Evolutionary conservation across 2,888 invertebrate genomes (phyloP), one percentile per base, ranked within the genome.

Genomic region (Dichetophora obliterata): DNA sequence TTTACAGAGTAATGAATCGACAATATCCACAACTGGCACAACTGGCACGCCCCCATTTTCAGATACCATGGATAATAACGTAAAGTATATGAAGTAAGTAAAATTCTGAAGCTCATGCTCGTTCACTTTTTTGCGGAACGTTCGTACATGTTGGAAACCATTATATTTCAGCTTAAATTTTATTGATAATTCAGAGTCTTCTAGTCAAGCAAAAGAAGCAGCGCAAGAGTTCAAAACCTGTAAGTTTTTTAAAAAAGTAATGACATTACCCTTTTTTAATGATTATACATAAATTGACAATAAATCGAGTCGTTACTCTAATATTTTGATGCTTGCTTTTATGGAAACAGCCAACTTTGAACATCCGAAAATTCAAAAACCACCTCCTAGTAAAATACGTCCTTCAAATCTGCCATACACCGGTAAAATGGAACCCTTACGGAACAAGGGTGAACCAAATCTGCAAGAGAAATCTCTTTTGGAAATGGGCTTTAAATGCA

Each of bases 401-500:
- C 82, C 82, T 5, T 72, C 66, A 16, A 24, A 52, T 24, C 52
- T 82, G 1, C 75, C 76, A 4, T 66, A 78, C 8, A 75, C 78
- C 6, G 77, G 78, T 16, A 63, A 75, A 27, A 65, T 66, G 34
- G 72, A 75, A 3, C 52, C 24, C 3, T 6, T 52, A 31, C 52
- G 75, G 19, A 52, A 24, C 6, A 80, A 78, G 71, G 24, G 5
- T 0, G 73, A 78, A n/a, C 34, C 77, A 3, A 22, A 27, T 0
- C 52, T 81, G 3, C 37, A 79, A 50, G 80, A 81, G 52, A 82
- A 81, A 69, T 70, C 82, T 5, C 68, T 82, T 2, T 16, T 27
- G 0, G 82, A 84, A 37, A 82, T 84, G 77, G 84, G 84, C 1
- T 84, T 82, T 31, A 80, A 81, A 11, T 22, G 79, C 0, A 82